Conservation (phyloP, 1,140 invertebrate genomes). For the Tetranychus cinnabarinus region DNA sequence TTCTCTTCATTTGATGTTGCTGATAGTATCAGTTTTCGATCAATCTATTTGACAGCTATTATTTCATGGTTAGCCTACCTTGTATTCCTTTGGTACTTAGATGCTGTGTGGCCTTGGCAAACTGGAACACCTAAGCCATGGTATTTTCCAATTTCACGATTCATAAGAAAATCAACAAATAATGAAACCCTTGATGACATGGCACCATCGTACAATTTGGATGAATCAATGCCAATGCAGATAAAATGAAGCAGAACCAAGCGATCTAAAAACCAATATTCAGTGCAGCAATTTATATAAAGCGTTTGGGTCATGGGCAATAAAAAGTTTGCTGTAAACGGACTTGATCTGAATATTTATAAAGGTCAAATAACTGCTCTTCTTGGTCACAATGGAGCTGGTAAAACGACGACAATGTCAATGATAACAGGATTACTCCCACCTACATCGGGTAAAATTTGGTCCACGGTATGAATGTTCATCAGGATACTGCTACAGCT, state of each 20-base stretch:
- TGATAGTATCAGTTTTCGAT: neutral
- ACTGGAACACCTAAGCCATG: too few species aligned
- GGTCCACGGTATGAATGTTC: slow-evolving; percentile 39
- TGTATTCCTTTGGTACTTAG: slow-evolving; percentile 17
- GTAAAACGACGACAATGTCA: slow-evolving; percentile 55
- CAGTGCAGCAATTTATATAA: slow-evolving; percentile 20
- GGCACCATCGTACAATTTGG: too few species aligned
- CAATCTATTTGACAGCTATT: neutral
- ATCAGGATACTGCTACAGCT: slow-evolving; percentile 27
- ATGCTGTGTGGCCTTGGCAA: slow-evolving; percentile 18
- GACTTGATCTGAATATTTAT: slow-evolving; percentile 42
- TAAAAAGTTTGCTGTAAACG: slow-evolving; percentile 37
- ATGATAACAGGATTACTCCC: slow-evolving; percentile 46
- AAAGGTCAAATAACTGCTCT: slow-evolving; percentile 50
- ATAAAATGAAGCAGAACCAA: neutral
- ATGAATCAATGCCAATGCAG: slow-evolving; percentile 25
- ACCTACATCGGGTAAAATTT: slow-evolving; percentile 37
- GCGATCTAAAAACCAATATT: neutral
- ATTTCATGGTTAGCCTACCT: neutral
- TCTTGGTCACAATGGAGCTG: slow-evolving; percentile 31
- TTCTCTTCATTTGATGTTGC: neutral
- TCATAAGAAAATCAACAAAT: too few species aligned
- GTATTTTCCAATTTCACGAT: too few species aligned
- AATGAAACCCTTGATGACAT: too few species aligned
- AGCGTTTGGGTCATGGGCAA: neutral